Evolutionary conservation across 2,888 invertebrate genomes (phyloP).

Genomic region (Dastarcus helophoroides): DNA sequence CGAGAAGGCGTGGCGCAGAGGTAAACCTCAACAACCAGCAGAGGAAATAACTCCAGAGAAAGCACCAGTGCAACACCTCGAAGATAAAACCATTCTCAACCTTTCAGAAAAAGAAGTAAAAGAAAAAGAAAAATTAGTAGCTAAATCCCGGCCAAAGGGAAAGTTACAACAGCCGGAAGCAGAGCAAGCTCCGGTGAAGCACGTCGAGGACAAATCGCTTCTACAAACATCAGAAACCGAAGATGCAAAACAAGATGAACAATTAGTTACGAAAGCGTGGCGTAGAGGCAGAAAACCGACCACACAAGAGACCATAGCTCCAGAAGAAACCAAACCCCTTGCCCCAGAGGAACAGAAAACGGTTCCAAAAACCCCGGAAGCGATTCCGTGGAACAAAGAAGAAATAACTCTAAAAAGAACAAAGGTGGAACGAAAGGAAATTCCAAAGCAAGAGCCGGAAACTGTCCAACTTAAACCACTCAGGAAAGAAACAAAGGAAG

Average conservation of each 20-base stretch:
- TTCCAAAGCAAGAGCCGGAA: slow-evolving; percentile 42
- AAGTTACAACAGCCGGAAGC: slow-evolving; percentile 15
- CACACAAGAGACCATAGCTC: no score
- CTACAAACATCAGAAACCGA: no score
- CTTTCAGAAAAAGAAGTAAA: no score
- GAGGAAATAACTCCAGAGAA: slow-evolving; percentile 11
- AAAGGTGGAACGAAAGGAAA: slow-evolving; percentile 36
- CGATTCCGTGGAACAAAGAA: slow-evolving; percentile 55
- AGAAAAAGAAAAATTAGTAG: slow-evolving; percentile 12
- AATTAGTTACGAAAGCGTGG: background rate
- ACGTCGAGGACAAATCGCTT: no score
- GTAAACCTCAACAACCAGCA: slow-evolving; percentile 13
- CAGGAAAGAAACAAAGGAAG: slow-evolving; percentile 27
- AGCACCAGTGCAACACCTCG: no score
- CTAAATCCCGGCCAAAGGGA: slow-evolving; percentile 9
- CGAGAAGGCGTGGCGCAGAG: slow-evolving; percentile 4
- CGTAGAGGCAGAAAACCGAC: no score
- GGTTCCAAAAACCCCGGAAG: no score
- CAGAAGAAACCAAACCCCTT: no score
- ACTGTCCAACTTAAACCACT: slow-evolving; percentile 40
- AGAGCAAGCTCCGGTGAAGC: slow-evolving; percentile 31
- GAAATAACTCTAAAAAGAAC: slow-evolving; percentile 41
- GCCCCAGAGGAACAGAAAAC: slow-evolving; percentile 48
- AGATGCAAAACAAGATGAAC: background rate
- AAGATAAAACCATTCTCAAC: no score